These are phyloP conservation scores for Tenthredo scrophulariae DNA, from an alignment of 2,888 invertebrate genomes.

Conservation along the genomic window DNA sequence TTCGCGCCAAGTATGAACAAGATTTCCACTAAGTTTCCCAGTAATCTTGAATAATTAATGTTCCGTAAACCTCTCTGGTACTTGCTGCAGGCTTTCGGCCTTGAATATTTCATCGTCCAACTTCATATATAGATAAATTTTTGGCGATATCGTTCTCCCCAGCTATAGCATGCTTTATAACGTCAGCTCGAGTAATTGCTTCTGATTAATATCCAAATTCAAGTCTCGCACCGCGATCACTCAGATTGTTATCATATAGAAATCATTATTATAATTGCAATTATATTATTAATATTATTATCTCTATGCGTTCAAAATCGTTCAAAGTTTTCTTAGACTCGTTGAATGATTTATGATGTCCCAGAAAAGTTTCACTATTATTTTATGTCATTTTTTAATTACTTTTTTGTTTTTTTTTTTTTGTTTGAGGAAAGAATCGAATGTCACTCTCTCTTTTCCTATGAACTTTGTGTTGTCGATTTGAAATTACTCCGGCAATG, in stretches of 20 bases:
- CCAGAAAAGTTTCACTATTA: not conserved
- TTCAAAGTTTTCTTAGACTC: not conserved
- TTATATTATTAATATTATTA: not conserved
- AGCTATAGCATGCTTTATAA: not conserved
- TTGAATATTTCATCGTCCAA: conserved; percentile 47
- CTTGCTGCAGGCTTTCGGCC: conserved; percentile 43
- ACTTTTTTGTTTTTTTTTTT: not conserved
- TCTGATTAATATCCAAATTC: conserved; percentile 6
- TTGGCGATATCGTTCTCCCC: conserved; percentile 42
- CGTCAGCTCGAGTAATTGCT: not conserved
- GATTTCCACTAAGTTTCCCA: conserved; percentile 52
- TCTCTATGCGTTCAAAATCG: not conserved
- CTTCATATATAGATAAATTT: conserved; percentile 43
- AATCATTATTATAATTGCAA: not conserved
- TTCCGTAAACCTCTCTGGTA: conserved; percentile 50
- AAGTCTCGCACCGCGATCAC: not conserved
- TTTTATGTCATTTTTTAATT: not conserved
- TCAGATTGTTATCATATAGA: not conserved
- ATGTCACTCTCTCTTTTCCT: not conserved
- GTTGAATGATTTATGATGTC: not conserved
- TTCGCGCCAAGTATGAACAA: conserved; percentile 50
- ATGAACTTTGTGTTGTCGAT: not conserved
- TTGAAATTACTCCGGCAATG: not conserved
- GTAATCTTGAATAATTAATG: conserved; percentile 53
- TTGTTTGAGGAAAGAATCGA: not conserved